These are phyloP conservation scores for Anguilla pacifica DNA, from an alignment of 2,797 vertebrate species.

Conservation along the genomic window DNA sequence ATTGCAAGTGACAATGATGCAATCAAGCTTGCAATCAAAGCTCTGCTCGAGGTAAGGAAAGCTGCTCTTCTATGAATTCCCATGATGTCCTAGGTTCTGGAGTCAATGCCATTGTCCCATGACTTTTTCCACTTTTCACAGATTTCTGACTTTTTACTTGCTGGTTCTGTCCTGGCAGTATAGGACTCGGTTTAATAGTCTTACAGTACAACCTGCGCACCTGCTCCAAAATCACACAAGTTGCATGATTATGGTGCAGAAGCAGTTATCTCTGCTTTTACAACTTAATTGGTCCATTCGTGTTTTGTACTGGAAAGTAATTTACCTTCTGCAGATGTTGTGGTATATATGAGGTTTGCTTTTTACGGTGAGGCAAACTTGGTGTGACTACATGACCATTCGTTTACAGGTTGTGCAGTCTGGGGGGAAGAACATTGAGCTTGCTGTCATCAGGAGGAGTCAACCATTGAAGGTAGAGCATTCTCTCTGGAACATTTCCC, in stretches of 20 bases:
- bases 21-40: slow-evolving; percentile 80
- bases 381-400: neutral
- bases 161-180: neutral
- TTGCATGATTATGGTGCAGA: neutral
- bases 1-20: slow-evolving; percentile 76
- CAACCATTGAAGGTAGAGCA: slow-evolving; percentile 74
- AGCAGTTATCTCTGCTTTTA: neutral
- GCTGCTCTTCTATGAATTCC: neutral
- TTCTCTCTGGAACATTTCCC: neutral
- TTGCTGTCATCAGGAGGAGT: slow-evolving; percentile 80
- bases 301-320: neutral
- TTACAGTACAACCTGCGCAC: neutral
- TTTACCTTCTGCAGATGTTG: neutral
- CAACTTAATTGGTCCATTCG: neutral
- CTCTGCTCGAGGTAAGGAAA: slow-evolving; percentile 79
- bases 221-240: neutral
- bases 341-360: neutral
- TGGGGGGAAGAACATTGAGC: slow-evolving; percentile 81
- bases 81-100: neutral
- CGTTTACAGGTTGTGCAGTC: slow-evolving; percentile 77
- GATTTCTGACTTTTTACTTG: neutral
- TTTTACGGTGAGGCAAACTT: no score
- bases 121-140: neutral
- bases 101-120: neutral
- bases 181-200: neutral